Evolutionary conservation across 2,797 vertebrate species (phyloP).

Genomic region (Enteromius viviparus): DNA sequence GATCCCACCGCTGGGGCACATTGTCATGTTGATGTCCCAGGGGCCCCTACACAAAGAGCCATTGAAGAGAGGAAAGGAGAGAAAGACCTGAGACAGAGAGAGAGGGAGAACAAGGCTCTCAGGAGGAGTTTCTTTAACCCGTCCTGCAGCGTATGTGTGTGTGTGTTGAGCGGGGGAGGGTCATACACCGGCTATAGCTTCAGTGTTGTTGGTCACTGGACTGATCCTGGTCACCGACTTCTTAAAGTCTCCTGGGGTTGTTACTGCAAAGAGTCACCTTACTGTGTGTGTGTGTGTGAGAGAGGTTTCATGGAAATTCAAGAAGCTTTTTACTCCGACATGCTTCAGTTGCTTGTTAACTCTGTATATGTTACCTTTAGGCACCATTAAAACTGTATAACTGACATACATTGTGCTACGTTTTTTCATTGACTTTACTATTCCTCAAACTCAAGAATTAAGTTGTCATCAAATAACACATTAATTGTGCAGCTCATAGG

Average conservation of each 20-base stretch:
- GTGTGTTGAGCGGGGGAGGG: conserved; percentile 47
- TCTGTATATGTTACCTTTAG: conserved; percentile 20
- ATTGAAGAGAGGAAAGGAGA: conserved; percentile 65
- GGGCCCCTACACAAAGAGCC: conserved; percentile 70
- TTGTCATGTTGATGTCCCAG: conserved; percentile 81
- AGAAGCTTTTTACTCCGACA: conserved; percentile 39
- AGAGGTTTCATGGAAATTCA: conserved; percentile 42
- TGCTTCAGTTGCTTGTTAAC: conserved; percentile 40
- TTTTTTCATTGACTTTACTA: neutral
- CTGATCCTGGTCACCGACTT: conserved; percentile 52
- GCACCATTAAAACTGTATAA: conserved; percentile 22
- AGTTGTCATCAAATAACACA: neutral
- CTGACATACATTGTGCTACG: neutral
- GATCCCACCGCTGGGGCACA: conserved; percentile 77
- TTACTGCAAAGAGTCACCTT: conserved; percentile 42
- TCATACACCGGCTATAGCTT: conserved; percentile 38
- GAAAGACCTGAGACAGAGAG: conserved; percentile 47
- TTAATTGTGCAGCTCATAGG: neutral
- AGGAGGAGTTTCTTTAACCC: conserved; percentile 60
- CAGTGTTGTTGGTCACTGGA: conserved; percentile 54
- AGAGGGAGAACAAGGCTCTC: conserved; percentile 43
- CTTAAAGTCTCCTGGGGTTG: conserved; percentile 52
- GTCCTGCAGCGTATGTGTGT: conserved; percentile 42
- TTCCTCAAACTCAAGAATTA: neutral
- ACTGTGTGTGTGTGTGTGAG: conserved; percentile 32